A percentile compares a stretch with the other conserved stretches of the same genome.
These are phyloP conservation scores for Pleuronectes platessa DNA, from an alignment of 2,113 vertebrate genomes.

Conservation along the genomic window DNA sequence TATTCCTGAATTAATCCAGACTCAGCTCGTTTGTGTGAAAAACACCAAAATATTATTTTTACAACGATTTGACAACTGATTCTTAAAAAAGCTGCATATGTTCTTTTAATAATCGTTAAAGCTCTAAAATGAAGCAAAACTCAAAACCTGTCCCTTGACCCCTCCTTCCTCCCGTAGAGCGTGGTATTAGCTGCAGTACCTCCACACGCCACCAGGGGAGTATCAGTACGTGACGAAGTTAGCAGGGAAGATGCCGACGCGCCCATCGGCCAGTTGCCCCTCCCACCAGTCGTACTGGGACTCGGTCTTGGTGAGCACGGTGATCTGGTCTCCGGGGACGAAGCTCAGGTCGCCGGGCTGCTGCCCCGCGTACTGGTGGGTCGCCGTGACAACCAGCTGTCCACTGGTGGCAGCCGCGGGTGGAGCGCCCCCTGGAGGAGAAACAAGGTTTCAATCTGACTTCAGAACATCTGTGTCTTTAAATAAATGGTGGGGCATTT, in stretches of 20 bases:
- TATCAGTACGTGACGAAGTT: conserved; percentile 88
- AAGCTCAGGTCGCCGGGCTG: conserved; percentile 94
- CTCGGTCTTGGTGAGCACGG: conserved; percentile 87
- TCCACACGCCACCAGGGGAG: neutral
- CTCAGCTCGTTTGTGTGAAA: no score
- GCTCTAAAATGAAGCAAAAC: neutral
- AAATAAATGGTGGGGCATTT: neutral
- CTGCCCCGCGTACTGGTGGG: conserved; percentile 88
- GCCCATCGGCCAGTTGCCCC: conserved; percentile 81
- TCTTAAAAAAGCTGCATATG: no score
- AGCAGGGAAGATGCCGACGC: conserved; percentile 95
- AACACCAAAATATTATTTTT: no score
- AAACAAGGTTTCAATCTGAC: neutral
- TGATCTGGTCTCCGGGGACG: conserved; percentile 89
- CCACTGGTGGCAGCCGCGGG: conserved; percentile 34
- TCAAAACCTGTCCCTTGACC: neutral
- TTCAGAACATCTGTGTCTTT: no score
- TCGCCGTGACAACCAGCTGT: conserved; percentile 74
- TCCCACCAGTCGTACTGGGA: conserved; percentile 99
- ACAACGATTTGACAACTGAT: no score
- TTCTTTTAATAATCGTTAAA: no score
- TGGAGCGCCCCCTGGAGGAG: neutral
- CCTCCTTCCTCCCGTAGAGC: neutral
- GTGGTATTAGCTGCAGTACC: neutral
- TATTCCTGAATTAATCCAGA: no score